phyloP scores from a whole-genome alignment of 1,140 invertebrate species.

The Thaumatotibia leucotreta region DNA sequence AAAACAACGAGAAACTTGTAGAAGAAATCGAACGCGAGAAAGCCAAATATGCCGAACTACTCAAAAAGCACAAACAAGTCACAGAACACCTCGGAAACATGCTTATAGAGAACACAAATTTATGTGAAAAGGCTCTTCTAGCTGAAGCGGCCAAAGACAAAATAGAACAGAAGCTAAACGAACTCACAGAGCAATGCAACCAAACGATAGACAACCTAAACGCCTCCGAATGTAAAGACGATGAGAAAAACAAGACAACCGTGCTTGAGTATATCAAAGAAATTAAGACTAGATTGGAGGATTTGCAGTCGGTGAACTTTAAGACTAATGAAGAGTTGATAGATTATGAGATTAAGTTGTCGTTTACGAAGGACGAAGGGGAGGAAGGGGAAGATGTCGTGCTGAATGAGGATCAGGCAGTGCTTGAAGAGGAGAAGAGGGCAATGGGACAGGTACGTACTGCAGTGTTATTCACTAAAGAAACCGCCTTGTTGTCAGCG shows the following conservation, averaged over 20 bases:
- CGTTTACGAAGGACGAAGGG: constrained; percentile 49
- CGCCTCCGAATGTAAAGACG: constrained; percentile 38
- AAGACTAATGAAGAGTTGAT: constrained; percentile 77
- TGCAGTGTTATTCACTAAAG: too few relatives aligned
- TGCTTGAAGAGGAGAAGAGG: constrained; percentile 80
- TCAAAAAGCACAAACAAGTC: constrained; percentile 78
- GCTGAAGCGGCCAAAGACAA: constrained; percentile 81
- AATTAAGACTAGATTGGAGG: constrained; percentile 60
- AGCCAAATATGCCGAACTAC: constrained; percentile 62
- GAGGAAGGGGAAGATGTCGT: constrained; percentile 45
- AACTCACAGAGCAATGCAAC: constrained; percentile 80
- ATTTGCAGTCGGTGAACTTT: constrained; percentile 77
- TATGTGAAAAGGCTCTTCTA: constrained; percentile 80
- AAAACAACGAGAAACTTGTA: constrained; percentile 66
- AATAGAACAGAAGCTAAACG: constrained; percentile 80
- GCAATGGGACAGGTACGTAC: constrained; percentile 77
- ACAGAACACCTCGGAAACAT: constrained; percentile 78
- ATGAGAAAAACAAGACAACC: constrained; percentile 46
- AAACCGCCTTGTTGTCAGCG: too few relatives aligned
- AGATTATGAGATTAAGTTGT: constrained; percentile 74
- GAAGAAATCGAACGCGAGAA: constrained; percentile 76
- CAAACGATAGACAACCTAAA: constrained; percentile 74
- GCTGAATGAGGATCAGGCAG: constrained; percentile 74
- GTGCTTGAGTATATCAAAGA: constrained; percentile 76
- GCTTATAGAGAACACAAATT: constrained; percentile 77